Evolutionary conservation across 2,888 invertebrate species (phyloP).

Genomic region (Copidosoma aretas): DNA sequence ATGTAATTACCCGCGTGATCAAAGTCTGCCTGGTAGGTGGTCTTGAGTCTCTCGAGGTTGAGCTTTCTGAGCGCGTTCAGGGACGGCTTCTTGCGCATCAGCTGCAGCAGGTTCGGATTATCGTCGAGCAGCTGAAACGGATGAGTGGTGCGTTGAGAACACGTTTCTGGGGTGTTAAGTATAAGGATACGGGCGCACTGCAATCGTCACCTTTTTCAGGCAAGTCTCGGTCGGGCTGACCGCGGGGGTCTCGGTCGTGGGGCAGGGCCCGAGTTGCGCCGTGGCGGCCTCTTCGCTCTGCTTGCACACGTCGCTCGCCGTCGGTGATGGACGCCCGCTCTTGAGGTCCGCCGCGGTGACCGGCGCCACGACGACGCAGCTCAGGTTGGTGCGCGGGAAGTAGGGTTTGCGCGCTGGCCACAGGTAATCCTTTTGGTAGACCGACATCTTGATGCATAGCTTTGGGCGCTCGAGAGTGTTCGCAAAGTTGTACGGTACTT

Average conservation of each 20-base stretch:
- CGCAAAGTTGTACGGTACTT: not conserved
- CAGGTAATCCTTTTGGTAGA: constrained; percentile 70
- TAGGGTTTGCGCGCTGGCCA: constrained; percentile 66
- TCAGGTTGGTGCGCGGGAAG: constrained; percentile 58
- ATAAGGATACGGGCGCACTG: too few species aligned
- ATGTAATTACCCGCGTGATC: constrained; percentile 50
- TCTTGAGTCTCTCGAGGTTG: constrained; percentile 66
- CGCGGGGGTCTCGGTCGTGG: constrained; percentile 66
- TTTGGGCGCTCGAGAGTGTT: too few species aligned
- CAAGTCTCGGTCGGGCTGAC: constrained; percentile 70
- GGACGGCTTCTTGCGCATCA: constrained; percentile 67
- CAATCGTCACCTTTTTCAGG: constrained; percentile 67
- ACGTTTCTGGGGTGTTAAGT: constrained; percentile 9
- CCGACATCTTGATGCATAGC: constrained; percentile 57
- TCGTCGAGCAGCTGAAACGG: constrained; percentile 67
- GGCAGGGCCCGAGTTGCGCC: constrained; percentile 64
- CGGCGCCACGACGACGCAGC: constrained; percentile 56
- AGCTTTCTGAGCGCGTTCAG: constrained; percentile 68
- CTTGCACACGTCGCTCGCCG: not conserved
- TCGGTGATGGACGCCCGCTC: not conserved
- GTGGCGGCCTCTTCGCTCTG: not conserved
- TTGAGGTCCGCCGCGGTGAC: not conserved
- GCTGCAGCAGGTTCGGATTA: constrained; percentile 71
- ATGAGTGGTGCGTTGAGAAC: not conserved
- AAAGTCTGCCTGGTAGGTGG: constrained; percentile 70